Evolutionary conservation across 2,888 invertebrate species (phyloP).

Genomic region (Colostygia pectinataria): DNA sequence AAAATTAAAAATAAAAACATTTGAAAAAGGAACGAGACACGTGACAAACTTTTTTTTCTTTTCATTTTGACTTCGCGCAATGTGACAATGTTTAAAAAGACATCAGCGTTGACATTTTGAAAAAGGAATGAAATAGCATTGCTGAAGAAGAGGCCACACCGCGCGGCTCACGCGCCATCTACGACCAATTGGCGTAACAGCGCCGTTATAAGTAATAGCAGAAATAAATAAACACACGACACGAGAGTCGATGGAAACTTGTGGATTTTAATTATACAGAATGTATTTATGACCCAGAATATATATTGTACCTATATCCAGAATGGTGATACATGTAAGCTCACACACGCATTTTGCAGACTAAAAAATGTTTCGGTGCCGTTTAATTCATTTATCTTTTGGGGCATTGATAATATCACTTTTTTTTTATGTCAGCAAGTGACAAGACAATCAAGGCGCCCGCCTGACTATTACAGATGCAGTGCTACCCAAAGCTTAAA

Average conservation of each 20-base stretch:
- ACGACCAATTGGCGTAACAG: constrained; percentile 74
- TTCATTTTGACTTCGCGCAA: too few species aligned
- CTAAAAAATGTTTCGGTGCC: too few species aligned
- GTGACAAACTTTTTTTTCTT: too few species aligned
- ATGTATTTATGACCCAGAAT: not conserved
- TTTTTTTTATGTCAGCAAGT: too few species aligned
- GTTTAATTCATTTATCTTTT: too few species aligned
- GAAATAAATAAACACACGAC: not conserved
- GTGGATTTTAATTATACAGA: not conserved
- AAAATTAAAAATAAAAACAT: constrained; percentile 11
- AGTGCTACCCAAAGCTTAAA: too few species aligned
- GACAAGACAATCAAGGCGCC: too few species aligned
- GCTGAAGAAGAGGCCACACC: constrained; percentile 73
- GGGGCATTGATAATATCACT: too few species aligned
- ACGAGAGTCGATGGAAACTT: not conserved
- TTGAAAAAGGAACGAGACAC: constrained; percentile 24
- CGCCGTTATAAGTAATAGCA: constrained; percentile 61
- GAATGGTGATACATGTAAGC: too few species aligned
- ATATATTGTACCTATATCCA: too few species aligned
- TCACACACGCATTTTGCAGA: too few species aligned
- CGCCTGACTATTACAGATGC: too few species aligned
- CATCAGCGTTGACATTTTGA: constrained; percentile 36
- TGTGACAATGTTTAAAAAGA: constrained; percentile 34
- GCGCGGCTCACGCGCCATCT: constrained; percentile 73
- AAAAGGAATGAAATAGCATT: constrained; percentile 57